Base-by-base conservation (phyloP, 2,888 invertebrate genomes). In the Griposia aprilina region DNA sequence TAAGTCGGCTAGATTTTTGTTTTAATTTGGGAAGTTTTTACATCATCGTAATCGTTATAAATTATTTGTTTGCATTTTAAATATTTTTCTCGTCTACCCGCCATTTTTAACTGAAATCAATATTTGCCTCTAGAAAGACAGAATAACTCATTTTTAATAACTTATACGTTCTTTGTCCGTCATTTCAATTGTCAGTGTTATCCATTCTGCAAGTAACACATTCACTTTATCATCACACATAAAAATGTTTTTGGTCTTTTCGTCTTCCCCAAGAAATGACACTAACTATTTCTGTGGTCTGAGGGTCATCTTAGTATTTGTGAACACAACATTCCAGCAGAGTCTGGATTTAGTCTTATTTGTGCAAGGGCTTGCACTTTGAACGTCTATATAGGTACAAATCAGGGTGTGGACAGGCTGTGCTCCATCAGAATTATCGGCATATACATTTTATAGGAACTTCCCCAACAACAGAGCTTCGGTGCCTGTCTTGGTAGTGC, bases 61-160 rank as follows among this genome's bases (percentile, higher is more conserved):
- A 20, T 0, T 0, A 11, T 0, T 13, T 8, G 23, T 45, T 8
- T 36, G 4, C 0, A 36, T 0, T 17, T 0, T 17, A 7, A 1
- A 8, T 26, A 13, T 20, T 68, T 30, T 36, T 66, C 2, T 23
- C 1, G 7, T 23, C 57, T 73, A 79, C 78, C 78, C 73, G 65
- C 65, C 50, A 76, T 76, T 76, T 74, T 74, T 15, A 52, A 23
- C 15, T 8, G 15, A 26, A 0, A 30, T 10, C 50, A 11, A 48
- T 13, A 17, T 10, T 52, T 71, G 3, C 48, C 8, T n/a, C 1
- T 11, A 7, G 20, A 26, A 20, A 26, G 4, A 13, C 10, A 45
- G 45, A 17, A 17, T 23, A n/a, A n/a, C 20, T 7, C 4, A 30
- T n/a, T n/a, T n/a, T n/a, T n/a, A n/a, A n/a, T 8, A 45, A 36